Conservation (phyloP, 2,797 vertebrate species). For the Catostomus latipinnis region DNA sequence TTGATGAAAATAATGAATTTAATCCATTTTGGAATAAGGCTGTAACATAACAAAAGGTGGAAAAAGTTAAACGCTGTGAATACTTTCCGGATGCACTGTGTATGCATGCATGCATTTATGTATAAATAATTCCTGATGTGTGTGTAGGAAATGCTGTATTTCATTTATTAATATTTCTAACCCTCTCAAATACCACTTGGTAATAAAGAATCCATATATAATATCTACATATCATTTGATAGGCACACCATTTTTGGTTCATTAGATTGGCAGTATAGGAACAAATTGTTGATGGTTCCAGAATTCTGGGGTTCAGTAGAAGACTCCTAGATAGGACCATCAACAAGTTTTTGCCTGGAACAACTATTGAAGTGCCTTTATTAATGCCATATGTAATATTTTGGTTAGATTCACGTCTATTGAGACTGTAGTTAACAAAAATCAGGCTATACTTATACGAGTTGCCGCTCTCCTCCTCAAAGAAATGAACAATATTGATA, state of each 20-base stretch:
- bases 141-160: not conserved
- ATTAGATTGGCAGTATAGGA: conserved; percentile 32
- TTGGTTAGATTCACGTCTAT: not conserved
- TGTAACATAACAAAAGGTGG: too few relatives aligned
- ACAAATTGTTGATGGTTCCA: conserved; percentile 56
- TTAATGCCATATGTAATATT: not conserved
- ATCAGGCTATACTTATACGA: too few relatives aligned
- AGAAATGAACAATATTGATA: too few relatives aligned
- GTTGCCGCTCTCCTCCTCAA: too few relatives aligned
- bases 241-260: conserved; percentile 1
- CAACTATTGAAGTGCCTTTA: not conserved
- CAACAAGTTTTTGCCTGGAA: conserved; percentile 5
- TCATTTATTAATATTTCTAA: not conserved
- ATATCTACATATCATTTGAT: not conserved
- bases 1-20: too few relatives aligned
- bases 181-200: not conserved
- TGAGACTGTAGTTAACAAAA: too few relatives aligned
- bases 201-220: not conserved
- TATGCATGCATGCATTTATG: too few relatives aligned
- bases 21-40: too few relatives aligned
- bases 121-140: not conserved
- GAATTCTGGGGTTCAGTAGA: conserved; percentile 55
- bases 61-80: too few relatives aligned
- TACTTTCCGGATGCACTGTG: too few relatives aligned
- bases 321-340: not conserved